Conservation (phyloP, 2,888 invertebrate genomes). For the Bedellia somnulentella region DNA sequence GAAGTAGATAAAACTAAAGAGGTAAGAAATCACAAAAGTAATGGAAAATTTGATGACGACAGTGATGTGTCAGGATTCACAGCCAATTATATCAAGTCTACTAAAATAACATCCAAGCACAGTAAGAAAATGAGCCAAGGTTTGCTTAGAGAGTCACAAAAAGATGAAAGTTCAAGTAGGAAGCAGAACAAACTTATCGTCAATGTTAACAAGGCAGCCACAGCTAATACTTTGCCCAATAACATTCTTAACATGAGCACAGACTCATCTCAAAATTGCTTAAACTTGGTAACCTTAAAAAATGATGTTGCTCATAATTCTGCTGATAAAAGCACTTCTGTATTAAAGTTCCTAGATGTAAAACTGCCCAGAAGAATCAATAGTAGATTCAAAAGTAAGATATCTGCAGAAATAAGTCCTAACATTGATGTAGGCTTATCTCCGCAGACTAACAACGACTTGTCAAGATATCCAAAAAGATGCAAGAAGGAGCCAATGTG, state of each 20-base stretch:
- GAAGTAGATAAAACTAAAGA: neutral
- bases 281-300: constrained; percentile 31
- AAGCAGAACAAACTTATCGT: constrained; percentile 22
- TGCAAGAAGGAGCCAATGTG: constrained; percentile 20
- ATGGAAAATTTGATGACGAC: constrained; percentile 41
- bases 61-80: constrained; percentile 54
- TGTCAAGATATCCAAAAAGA: constrained; percentile 34
- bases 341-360: constrained; percentile 31
- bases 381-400: constrained; percentile 9
- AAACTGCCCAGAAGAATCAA: constrained; percentile 17
- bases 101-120: no score
- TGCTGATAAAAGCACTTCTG: constrained; percentile 28
- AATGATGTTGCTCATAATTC: constrained; percentile 18
- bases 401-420: no score
- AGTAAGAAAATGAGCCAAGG: constrained; percentile 27
- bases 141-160: constrained; percentile 26
- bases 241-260: constrained; percentile 29
- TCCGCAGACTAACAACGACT: constrained; percentile 26
- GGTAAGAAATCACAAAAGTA: constrained; percentile 9
- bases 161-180: constrained; percentile 15
- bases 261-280: constrained; percentile 37
- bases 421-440: constrained; percentile 18
- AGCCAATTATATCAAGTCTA: constrained; percentile 50
- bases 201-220: constrained; percentile 32
- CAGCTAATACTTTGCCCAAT: constrained; percentile 20